Base-by-base conservation (phyloP, 2,888 invertebrate genomes). In the Himalopsyche tibetana region DNA sequence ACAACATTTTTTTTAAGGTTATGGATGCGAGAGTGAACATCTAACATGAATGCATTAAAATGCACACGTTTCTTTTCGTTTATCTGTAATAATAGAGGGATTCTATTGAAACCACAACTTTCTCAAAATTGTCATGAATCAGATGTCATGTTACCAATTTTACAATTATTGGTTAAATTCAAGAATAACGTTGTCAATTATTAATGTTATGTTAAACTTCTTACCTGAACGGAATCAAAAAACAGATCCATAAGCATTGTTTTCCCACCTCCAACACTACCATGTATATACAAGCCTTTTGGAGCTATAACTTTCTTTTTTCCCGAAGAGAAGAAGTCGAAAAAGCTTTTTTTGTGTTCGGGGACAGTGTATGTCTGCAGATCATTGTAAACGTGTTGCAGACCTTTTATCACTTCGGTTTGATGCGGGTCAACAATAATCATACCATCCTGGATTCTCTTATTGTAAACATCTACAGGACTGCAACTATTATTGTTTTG, bases 231-330 rank as follows among this genome's bases (percentile, higher is more conserved):
- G 89, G 92, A 92, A 89, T 98, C 95, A 93, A 96, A 98, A 93
- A 99, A 99, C 90, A 99, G 92, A 92, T 99, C 99, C 99, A 99
- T 99, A 86, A 99, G 93, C 96, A 99, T 99, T 8, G 99, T 99
- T 94, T 99, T 99, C 80, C 99, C 99, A 89, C 98, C 97, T 80
- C 98, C 98, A 88, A 98, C 98, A 90, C 98, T 96, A 85, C 98
- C 98, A 92, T 96, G 95, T 87, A 98, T 95, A 90, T 99, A 98
- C 15, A 98, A 92, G 6, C 98, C 98, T 91, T 95, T 95, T 0
- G 97, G 96, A 63, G 93, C 93, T 88, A 93, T 91, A 45, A 93
- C 92, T 88, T 93, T 93, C 82, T 87, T 89, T 88, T 85, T 89
- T 87, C 85, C 88, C 5, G 90, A 90, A 42, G 90, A 91, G 90